These are phyloP conservation scores for Anodontia alba DNA, from an alignment of 2,888 invertebrate species.

Conservation along the genomic window DNA sequence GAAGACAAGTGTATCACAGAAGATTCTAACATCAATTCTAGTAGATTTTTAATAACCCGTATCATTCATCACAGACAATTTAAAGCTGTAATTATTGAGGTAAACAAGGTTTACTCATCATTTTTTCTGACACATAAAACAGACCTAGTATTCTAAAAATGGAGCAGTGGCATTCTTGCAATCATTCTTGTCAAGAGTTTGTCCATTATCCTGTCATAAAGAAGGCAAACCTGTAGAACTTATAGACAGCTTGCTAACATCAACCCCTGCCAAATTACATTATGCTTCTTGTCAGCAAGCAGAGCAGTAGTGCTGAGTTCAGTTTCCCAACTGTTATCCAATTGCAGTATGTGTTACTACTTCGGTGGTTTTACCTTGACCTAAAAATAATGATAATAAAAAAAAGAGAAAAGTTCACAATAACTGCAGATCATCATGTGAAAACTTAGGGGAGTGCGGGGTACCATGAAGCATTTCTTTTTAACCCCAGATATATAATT, in stretches of 20 bases:
- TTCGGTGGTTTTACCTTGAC: too few relatives aligned
- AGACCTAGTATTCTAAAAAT: not conserved
- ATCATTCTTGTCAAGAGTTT: not conserved
- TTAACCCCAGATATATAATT: too few relatives aligned
- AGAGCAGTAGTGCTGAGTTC: too few relatives aligned
- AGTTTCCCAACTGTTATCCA: too few relatives aligned
- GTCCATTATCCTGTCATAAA: constrained; percentile 10
- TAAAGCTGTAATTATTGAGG: constrained; percentile 1
- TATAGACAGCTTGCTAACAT: not conserved
- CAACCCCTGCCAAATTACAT: too few relatives aligned
- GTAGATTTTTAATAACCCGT: not conserved
- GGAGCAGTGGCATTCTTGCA: not conserved
- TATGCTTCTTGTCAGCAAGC: too few relatives aligned
- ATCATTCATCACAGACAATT: constrained; percentile 14
- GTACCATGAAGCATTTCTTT: too few relatives aligned
- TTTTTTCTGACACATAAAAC: constrained; percentile 16
- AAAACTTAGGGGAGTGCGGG: too few relatives aligned
- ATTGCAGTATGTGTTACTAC: too few relatives aligned
- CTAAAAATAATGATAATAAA: too few relatives aligned
- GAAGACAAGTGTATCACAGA: not conserved
- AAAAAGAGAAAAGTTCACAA: too few relatives aligned
- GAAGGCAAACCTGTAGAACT: not conserved
- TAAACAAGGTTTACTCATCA: constrained; percentile 10
- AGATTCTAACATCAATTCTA: not conserved
- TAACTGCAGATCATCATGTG: too few relatives aligned